Evolutionary conservation across 2,113 vertebrate species (phyloP).

Genomic region (Suncus etruscus): DNA sequence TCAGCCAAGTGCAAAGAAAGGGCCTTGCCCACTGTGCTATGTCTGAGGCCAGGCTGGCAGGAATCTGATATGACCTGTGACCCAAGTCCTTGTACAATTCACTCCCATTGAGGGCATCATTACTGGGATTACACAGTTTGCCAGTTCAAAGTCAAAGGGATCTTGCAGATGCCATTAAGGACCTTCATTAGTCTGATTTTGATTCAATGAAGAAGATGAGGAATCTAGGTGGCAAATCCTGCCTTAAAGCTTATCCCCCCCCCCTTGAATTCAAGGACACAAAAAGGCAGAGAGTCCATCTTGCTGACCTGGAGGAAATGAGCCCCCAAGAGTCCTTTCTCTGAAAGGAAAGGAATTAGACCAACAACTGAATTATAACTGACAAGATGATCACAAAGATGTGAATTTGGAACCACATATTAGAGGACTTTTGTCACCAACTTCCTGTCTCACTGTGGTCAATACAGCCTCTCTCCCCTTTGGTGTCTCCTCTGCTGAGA

Average conservation of each 20-base stretch:
- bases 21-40: too few relatives aligned
- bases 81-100: background rate
- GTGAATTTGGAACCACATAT: background rate
- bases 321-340: background rate
- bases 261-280: background rate
- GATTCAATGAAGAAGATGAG: background rate
- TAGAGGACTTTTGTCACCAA: background rate
- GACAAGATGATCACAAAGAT: slow-evolving; percentile 51
- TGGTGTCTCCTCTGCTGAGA: background rate
- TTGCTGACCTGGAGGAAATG: background rate
- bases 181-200: background rate
- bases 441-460: slow-evolving; percentile 33
- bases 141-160: background rate
- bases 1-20: too few relatives aligned
- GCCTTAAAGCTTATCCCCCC: background rate
- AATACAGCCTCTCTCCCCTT: background rate
- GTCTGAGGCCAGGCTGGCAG: background rate
- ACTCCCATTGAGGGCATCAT: background rate
- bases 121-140: background rate
- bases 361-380: background rate
- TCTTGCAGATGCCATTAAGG: background rate
- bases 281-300: background rate
- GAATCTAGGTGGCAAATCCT: background rate
- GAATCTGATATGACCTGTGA: background rate
- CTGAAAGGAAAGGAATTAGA: background rate